These are phyloP conservation scores for Tenebrio molitor DNA, from an alignment of 1,140 invertebrate species.

Conservation along the genomic window DNA sequence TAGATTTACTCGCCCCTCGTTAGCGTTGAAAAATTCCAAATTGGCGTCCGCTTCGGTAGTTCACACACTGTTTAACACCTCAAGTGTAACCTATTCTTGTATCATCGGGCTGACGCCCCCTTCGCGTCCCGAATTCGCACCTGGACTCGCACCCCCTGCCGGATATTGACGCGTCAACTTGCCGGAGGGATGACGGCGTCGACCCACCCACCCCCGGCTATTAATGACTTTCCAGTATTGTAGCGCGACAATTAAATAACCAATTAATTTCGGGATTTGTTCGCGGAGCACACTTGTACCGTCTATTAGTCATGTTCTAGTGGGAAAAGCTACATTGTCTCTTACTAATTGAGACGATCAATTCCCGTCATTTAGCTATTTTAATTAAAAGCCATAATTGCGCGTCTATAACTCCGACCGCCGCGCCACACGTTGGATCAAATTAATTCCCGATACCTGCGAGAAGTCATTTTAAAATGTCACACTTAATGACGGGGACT, in stretches of 20 bases:
- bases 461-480: conserved; percentile 8
- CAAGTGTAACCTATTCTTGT: conserved; percentile 47
- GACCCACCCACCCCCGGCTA: no score
- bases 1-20: conserved; percentile 64
- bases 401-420: conserved; percentile 50
- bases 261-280: conserved; percentile 55
- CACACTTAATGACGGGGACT: background rate
- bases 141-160: conserved; percentile 3
- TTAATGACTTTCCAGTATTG: conserved; percentile 48
- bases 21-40: conserved; percentile 59
- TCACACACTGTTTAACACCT: conserved; percentile 60
- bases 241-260: conserved; percentile 51
- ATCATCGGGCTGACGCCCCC: conserved; percentile 13
- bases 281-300: conserved; percentile 47
- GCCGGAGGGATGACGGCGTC: background rate
- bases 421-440: conserved; percentile 13
- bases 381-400: conserved; percentile 54
- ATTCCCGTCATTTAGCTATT: conserved; percentile 54
- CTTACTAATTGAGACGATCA: conserved; percentile 57
- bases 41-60: conserved; percentile 57
- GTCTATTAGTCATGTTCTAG: conserved; percentile 53
- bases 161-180: conserved; percentile 18
- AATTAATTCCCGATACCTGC: conserved; percentile 43
- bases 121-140: conserved; percentile 21
- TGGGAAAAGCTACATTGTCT: conserved; percentile 53